phyloP scores from a whole-genome alignment of 1,140 invertebrate genomes.

The Heliconius eleuchia region DNA sequence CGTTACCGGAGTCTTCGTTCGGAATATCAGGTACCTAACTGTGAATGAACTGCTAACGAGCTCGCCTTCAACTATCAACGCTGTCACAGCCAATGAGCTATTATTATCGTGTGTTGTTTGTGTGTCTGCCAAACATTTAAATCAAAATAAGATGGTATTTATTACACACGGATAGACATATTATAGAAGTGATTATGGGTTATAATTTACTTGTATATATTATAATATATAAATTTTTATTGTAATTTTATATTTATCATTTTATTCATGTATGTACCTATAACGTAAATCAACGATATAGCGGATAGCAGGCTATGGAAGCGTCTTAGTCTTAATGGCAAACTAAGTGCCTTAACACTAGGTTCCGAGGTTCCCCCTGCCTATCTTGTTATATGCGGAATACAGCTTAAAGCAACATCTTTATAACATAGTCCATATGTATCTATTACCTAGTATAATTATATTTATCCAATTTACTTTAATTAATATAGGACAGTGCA shows the following conservation, averaged over 20 bases:
- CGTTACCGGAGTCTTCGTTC: constrained; percentile 63
- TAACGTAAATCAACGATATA: too few relatives aligned
- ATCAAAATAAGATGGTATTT: constrained; percentile 41
- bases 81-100: constrained; percentile 43
- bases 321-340: too few relatives aligned
- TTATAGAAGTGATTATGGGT: neutral
- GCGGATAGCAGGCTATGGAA: too few relatives aligned
- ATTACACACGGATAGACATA: neutral
- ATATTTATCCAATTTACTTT: too few relatives aligned
- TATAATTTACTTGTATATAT: neutral
- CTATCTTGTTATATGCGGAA: too few relatives aligned
- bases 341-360: too few relatives aligned
- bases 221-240: neutral
- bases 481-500: constrained; percentile 60
- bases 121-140: constrained; percentile 45
- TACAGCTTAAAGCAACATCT: too few relatives aligned
- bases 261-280: neutral
- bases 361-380: too few relatives aligned
- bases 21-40: constrained; percentile 62
- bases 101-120: constrained; percentile 44
- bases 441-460: too few relatives aligned
- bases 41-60: constrained; percentile 48
- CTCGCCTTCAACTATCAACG: constrained; percentile 36
- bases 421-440: too few relatives aligned
- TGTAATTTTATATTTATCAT: neutral